Percentiles rank a stretch among this genome's conserved stretches.
Evolutionary conservation across 1,140 invertebrate genomes (phyloP).

Genomic region (Aphaenogaster floridana): DNA sequence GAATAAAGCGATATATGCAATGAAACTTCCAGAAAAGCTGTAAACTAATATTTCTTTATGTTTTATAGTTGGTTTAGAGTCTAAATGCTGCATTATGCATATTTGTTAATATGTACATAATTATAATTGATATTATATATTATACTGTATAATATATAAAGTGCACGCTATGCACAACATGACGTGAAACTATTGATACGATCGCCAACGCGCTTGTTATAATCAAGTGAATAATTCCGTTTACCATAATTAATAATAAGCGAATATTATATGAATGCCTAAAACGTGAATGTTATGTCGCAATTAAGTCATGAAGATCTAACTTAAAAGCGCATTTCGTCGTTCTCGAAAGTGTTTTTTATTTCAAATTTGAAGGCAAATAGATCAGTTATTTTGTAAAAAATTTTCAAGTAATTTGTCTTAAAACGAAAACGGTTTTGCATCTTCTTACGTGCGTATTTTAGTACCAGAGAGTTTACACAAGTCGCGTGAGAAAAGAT

Average conservation of each 20-base stretch:
- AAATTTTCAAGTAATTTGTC: not conserved
- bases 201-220: slow-evolving; percentile 8
- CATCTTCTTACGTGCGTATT: not conserved
- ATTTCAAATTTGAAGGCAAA: not conserved
- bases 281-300: not conserved
- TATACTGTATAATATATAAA: slow-evolving; percentile 30
- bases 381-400: not conserved
- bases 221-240: slow-evolving; percentile 48
- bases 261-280: slow-evolving; percentile 9
- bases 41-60: slow-evolving; percentile 13
- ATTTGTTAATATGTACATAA: slow-evolving; percentile 43
- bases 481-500: not conserved
- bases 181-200: slow-evolving; percentile 42
- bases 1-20: not conserved
- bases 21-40: not conserved
- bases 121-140: slow-evolving; percentile 38
- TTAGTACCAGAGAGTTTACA: not conserved
- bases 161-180: not conserved
- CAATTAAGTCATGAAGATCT: not conserved
- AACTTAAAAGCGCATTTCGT: not conserved
- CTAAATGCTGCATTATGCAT: slow-evolving; percentile 17
- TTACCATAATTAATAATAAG: slow-evolving; percentile 40
- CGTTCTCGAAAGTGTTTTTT: not conserved
- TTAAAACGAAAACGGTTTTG: not conserved
- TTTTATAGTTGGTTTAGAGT: slow-evolving; percentile 1